Percentiles rank a stretch among this genome's conserved stretches.
phyloP scores from a whole-genome alignment of 2,113 vertebrate species.

The Helogale parvula region DNA sequence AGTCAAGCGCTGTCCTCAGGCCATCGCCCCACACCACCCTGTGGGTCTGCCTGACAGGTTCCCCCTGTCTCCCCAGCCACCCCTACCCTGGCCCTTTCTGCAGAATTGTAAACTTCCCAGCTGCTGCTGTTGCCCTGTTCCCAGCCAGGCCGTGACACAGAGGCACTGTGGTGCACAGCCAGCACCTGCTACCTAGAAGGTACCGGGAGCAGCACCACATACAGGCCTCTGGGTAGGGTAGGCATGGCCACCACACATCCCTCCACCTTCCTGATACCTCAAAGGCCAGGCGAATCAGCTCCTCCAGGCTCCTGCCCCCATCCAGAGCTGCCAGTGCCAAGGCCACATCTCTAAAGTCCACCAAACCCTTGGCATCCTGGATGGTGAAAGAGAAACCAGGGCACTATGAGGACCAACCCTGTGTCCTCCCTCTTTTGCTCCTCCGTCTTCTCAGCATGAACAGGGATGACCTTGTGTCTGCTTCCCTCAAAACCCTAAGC shows the following conservation, averaged over 20 bases:
- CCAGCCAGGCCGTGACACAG: neutral
- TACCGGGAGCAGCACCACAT: neutral
- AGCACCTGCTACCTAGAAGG: neutral
- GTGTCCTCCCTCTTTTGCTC: neutral
- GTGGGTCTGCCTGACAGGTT: neutral
- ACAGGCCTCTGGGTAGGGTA: neutral
- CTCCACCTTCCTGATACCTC: slow-evolving; percentile 58
- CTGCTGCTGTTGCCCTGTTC: neutral
- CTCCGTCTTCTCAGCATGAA: neutral
- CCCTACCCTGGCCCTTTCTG: neutral
- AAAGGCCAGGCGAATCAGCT: slow-evolving; percentile 78
- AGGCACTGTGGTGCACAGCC: neutral
- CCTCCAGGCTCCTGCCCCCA: slow-evolving; percentile 69
- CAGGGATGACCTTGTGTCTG: neutral
- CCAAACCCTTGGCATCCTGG: slow-evolving; percentile 73
- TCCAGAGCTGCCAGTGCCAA: slow-evolving; percentile 77
- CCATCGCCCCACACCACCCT: accelerated
- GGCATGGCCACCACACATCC: accelerated
- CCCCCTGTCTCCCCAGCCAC: neutral
- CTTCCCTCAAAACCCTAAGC: neutral
- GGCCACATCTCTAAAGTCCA: slow-evolving; percentile 79
- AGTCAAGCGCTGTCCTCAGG: neutral
- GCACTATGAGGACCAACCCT: neutral
- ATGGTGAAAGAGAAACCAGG: neutral
- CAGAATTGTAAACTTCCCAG: neutral